Evolutionary conservation across 2,797 vertebrate genomes (phyloP), one percentile per base, ranked within the genome.

Genomic region (Rhynchonycteris naso): DNA sequence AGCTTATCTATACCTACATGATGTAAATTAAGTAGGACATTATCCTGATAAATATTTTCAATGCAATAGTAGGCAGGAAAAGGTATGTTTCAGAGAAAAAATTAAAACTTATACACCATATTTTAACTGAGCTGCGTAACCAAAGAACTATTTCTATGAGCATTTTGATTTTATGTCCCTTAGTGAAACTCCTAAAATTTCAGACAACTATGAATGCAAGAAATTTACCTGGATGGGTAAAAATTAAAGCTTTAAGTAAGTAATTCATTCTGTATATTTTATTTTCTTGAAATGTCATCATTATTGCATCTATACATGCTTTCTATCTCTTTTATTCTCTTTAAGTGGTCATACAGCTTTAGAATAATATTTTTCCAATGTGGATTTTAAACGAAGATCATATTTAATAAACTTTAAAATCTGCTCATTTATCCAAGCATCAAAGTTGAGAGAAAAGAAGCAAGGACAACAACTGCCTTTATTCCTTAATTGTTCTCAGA

Each of bases 111-210:
- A 28, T 8, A 58, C 6, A 14, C 11, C 78, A 50, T 75, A 58
- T 80, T 92, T 97, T 91, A 86, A 92, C 47, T 82, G 15, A 91
- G 58, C 33, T 50, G 19, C 30, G 72, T 66, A 89, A 76, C 43
- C n/a, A 86, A 88, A 96, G 30, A 91, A 59, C n/a, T 3, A 2
- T 81, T 47, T 95, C 33, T 72, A 69, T 30, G 30, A 28, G 6
- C 7, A 79, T 47, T 81, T 93, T 72, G 43, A 95, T 76, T 95
- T 86, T 66, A 95, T 24, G 7, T 28, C 22, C 24, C 10, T 75
- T 65, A 87, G 52, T 78, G 24, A 30, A 92, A 61, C 13, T 58
- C 52, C 58, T 84, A 89, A 96, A 92, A 94, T 80, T 93, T 35
- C 56, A 94, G 86, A 71, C 13, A 59, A 50, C 15, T 76, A 38